These are phyloP conservation scores for Mirounga angustirostris DNA, from an alignment of 2,113 vertebrate species.

Conservation along the genomic window DNA sequence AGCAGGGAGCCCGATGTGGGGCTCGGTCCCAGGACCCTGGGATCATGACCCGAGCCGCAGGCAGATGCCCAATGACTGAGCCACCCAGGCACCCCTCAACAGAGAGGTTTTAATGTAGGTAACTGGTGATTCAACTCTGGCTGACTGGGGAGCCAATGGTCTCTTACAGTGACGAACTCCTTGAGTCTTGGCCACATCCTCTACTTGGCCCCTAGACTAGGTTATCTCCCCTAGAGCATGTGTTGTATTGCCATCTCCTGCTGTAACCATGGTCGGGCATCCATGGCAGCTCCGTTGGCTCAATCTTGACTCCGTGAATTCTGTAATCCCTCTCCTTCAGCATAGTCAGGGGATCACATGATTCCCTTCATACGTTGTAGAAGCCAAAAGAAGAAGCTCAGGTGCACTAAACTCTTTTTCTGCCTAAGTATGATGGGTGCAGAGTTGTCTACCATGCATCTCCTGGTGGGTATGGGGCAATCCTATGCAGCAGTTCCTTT, in stretches of 20 bases:
- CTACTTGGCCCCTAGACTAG: neutral
- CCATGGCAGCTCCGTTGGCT: neutral
- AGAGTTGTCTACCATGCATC: neutral
- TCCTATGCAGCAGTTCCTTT: neutral
- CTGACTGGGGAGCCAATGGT: neutral
- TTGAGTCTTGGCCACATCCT: neutral
- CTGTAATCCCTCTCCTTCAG: neutral
- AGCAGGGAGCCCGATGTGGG: too few species aligned
- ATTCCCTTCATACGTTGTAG: neutral
- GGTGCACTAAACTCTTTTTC: neutral
- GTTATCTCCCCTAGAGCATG: neutral
- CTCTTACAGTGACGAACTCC: neutral
- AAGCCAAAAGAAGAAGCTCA: neutral
- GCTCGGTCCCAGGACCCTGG: too few species aligned
- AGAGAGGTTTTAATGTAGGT: neutral
- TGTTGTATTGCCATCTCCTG: neutral
- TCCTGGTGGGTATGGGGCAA: neutral
- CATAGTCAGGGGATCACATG: neutral
- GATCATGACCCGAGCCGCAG: too few species aligned
- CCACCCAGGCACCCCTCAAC: too few species aligned
- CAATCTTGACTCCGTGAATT: neutral
- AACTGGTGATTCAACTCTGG: neutral
- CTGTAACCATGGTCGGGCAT: neutral
- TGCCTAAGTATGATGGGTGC: neutral
- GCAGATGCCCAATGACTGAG: too few species aligned